phyloP scores from a whole-genome alignment of 2,888 invertebrate genomes.

The Meta bourneti region DNA sequence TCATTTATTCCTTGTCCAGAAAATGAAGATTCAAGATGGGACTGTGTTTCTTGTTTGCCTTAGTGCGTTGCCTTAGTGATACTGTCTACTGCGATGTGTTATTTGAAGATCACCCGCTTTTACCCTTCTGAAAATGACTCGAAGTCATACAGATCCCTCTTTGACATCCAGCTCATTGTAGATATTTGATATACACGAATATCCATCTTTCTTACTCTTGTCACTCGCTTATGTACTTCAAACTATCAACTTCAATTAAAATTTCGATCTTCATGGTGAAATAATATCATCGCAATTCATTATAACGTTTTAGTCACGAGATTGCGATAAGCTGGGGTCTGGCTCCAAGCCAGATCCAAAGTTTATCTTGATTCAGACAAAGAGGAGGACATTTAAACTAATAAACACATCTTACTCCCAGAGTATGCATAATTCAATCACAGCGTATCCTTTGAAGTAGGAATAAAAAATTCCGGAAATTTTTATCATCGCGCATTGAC shows the following conservation, averaged over 20 bases:
- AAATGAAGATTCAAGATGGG: too few relatives aligned
- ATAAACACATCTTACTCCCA: not conserved
- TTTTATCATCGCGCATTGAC: not conserved
- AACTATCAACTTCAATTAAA: not conserved
- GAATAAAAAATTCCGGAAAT: not conserved
- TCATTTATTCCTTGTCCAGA: too few relatives aligned
- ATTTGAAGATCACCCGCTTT: too few relatives aligned
- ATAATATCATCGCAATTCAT: not conserved
- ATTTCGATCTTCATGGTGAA: not conserved
- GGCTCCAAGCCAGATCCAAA: not conserved
- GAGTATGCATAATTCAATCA: not conserved
- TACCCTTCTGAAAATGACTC: too few relatives aligned
- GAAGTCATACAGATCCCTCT: too few relatives aligned
- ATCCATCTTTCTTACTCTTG: not conserved
- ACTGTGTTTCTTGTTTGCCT: too few relatives aligned
- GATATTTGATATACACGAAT: too few relatives aligned
- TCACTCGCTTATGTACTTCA: not conserved
- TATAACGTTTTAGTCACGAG: not conserved
- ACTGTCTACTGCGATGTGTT: too few relatives aligned
- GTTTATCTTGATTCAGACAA: not conserved
- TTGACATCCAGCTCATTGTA: too few relatives aligned
- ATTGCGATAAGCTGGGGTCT: not conserved
- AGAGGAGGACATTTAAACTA: not conserved
- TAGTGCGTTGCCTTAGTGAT: too few relatives aligned
- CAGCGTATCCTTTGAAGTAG: not conserved